phyloP scores from a whole-genome alignment of 2,113 vertebrate species.

The Beaufortia kweichowensis region DNA sequence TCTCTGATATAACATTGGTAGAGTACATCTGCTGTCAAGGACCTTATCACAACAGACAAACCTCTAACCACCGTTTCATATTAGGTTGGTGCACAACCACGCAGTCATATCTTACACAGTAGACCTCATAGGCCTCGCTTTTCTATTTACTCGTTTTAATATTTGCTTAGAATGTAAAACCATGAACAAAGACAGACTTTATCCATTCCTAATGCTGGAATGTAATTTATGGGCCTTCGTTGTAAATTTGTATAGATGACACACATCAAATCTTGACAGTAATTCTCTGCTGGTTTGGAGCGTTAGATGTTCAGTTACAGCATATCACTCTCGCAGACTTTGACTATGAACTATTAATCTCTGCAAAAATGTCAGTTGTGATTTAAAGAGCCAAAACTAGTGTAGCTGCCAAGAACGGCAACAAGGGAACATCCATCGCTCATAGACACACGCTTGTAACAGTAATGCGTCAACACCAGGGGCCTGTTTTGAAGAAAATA shows the following conservation, averaged over 20 bases:
- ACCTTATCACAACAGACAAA: not conserved
- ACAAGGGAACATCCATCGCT: conserved; percentile 3
- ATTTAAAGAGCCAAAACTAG: conserved; percentile 29
- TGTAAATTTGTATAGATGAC: conserved; percentile 23
- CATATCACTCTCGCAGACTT: conserved; percentile 1
- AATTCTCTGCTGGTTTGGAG: conserved; percentile 20
- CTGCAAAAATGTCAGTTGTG: conserved; percentile 34
- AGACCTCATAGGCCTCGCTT: not conserved
- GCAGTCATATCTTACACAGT: not conserved
- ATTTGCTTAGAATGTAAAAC: conserved; percentile 6
- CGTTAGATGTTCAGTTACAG: not conserved
- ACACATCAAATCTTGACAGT: conserved; percentile 18
- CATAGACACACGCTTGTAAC: not conserved
- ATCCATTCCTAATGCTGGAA: not conserved
- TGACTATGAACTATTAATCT: conserved; percentile 36
- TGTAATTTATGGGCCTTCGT: conserved; percentile 12
- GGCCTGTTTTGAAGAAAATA: not conserved
- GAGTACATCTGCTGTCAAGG: not conserved
- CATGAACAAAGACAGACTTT: not conserved
- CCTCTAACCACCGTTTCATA: not conserved
- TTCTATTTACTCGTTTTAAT: not conserved
- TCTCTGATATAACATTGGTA: too few species aligned
- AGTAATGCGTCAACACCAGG: not conserved
- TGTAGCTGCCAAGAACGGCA: not conserved
- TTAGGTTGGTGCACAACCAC: not conserved